Conservation (phyloP, 2,888 invertebrate genomes). For the Chymomyza amoena region DNA sequence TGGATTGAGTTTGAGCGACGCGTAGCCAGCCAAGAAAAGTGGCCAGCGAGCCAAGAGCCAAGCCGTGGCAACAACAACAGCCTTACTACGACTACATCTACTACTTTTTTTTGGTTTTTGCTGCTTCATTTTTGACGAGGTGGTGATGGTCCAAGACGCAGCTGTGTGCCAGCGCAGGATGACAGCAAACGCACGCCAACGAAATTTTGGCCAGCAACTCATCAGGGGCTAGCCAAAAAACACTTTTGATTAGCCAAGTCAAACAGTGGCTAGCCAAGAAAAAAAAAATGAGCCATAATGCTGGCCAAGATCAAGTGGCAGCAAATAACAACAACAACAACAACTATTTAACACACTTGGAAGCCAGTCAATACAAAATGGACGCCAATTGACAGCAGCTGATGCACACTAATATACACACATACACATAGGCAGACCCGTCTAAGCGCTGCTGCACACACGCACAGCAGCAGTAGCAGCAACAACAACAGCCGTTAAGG, state of each 20-base stretch:
- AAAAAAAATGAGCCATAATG: slow-evolving; percentile 20
- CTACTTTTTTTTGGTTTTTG: slow-evolving; percentile 1
- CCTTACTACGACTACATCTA: slow-evolving; percentile 18
- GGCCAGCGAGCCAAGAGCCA: slow-evolving; percentile 61
- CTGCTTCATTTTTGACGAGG: slow-evolving; percentile 22
- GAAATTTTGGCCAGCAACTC: slow-evolving; percentile 56
- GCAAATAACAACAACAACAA: slow-evolving; percentile 15
- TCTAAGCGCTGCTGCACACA: slow-evolving; percentile 15
- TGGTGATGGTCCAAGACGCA: slow-evolving; percentile 61
- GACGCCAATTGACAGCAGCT: slow-evolving; percentile 15
- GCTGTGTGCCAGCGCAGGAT: slow-evolving; percentile 38
- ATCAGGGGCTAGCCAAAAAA: slow-evolving; percentile 42
- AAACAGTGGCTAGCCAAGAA: slow-evolving; percentile 58
- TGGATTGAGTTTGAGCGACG: slow-evolving; percentile 58
- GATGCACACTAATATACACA: slow-evolving; percentile 28
- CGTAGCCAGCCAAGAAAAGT: slow-evolving; percentile 72
- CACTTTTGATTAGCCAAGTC: slow-evolving; percentile 76
- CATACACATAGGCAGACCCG: slow-evolving; percentile 18
- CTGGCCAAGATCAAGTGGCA: slow-evolving; percentile 59
- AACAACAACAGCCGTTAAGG: slow-evolving; percentile 44
- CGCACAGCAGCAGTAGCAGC: slow-evolving; percentile 41
- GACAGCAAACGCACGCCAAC: slow-evolving; percentile 31
- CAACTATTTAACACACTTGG: slow-evolving; percentile 22
- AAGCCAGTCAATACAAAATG: slow-evolving; percentile 56
- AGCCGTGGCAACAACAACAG: slow-evolving; percentile 74